phyloP scores from a whole-genome alignment of 2,113 vertebrate genomes.

The Megaleporinus macrocephalus region DNA sequence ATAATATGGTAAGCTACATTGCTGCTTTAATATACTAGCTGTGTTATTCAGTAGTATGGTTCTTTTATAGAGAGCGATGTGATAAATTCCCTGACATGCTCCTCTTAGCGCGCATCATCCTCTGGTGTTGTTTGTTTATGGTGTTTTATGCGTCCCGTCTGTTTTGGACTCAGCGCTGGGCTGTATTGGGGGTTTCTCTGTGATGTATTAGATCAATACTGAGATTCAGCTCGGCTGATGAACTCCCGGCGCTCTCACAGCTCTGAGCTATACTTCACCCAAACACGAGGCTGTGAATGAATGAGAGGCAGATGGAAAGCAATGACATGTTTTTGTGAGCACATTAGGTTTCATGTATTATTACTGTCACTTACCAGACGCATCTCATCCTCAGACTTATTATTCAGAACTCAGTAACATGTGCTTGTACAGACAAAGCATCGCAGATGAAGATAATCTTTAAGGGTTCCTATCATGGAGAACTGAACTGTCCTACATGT shows the following conservation, averaged over 20 bases:
- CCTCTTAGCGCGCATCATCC: not conserved
- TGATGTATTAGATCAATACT: not conserved
- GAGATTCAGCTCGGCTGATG: not conserved
- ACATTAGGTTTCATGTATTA: too few species aligned
- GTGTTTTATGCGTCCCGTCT: not conserved
- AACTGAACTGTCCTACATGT: too few species aligned
- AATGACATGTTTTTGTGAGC: too few species aligned
- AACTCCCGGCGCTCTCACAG: not conserved
- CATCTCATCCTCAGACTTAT: too few species aligned
- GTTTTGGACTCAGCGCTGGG: not conserved
- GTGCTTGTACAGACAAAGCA: too few species aligned
- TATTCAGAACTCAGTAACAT: too few species aligned
- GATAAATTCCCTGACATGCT: conserved; percentile 4
- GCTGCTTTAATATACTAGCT: too few species aligned
- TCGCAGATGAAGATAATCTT: too few species aligned
- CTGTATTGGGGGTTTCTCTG: not conserved
- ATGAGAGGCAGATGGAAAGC: too few species aligned
- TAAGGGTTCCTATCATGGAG: too few species aligned
- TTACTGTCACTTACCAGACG: too few species aligned
- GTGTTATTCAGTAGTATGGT: not conserved
- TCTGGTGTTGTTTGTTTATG: not conserved
- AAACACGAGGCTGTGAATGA: not conserved
- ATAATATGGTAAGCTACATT: too few species aligned
- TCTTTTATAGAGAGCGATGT: not conserved
- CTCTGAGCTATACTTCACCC: not conserved